Percentiles rank a stretch among this genome's conserved stretches.
These are phyloP conservation scores for Condylura cristata DNA, from an alignment of 2,113 vertebrate genomes.

Conservation along the genomic window DNA sequence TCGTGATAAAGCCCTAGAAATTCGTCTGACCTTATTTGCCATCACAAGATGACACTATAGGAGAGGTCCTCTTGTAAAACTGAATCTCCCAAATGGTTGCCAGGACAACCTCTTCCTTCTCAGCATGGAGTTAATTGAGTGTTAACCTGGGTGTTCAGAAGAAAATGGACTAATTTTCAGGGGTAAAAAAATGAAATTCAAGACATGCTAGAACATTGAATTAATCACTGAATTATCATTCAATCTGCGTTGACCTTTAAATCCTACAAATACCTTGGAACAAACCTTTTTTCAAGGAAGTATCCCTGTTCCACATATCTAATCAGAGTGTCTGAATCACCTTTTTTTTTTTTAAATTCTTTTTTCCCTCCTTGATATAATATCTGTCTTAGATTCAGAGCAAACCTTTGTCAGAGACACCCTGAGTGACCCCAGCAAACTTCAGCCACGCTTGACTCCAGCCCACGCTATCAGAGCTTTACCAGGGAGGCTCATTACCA, in stretches of 20 bases:
- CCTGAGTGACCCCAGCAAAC: background rate
- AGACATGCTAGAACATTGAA: background rate
- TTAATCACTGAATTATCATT: background rate
- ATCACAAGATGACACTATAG: background rate
- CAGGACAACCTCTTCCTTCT: constrained; percentile 42
- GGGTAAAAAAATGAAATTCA: background rate
- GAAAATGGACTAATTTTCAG: constrained; percentile 17
- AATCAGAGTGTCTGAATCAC: background rate
- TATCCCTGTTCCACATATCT: background rate
- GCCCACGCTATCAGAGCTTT: background rate
- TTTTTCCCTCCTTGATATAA: background rate
- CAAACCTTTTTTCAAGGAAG: background rate
- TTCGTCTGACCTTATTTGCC: background rate
- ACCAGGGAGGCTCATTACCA: constrained; percentile 53
- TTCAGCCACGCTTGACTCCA: background rate
- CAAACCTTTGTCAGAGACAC: background rate
- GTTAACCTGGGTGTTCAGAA: constrained; percentile 32
- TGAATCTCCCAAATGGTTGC: background rate
- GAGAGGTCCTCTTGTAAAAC: constrained; percentile 28
- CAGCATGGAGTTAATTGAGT: constrained; percentile 6
- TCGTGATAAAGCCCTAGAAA: background rate
- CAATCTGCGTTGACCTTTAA: background rate
- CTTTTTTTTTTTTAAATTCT: background rate
- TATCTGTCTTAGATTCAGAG: background rate
- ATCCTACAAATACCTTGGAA: background rate